These are phyloP conservation scores for Cyclophora punctaria DNA, from an alignment of 2,888 invertebrate species.

Conservation along the genomic window DNA sequence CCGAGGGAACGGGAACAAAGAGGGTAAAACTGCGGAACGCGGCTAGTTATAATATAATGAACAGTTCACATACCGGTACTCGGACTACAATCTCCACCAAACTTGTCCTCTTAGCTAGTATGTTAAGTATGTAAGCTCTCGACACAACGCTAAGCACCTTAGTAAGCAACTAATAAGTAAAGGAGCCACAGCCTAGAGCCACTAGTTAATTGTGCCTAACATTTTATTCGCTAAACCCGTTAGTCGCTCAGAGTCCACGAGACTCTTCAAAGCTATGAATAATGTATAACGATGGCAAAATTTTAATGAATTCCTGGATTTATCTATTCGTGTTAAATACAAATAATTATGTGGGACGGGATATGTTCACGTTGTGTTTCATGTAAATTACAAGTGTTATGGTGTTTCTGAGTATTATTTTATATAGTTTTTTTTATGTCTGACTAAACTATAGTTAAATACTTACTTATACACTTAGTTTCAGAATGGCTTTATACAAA, in stretches of 20 bases:
- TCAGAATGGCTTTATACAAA: no score
- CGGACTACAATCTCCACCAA: no score
- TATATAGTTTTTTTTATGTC: no score
- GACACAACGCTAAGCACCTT: neutral
- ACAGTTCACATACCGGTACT: no score
- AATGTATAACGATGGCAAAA: conserved; percentile 30
- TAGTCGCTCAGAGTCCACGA: conserved; percentile 24
- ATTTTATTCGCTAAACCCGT: conserved; percentile 30
- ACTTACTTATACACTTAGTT: no score
- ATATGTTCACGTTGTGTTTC: neutral
- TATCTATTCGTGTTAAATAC: conserved; percentile 32
- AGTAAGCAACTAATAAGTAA: conserved; percentile 1
- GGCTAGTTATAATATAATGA: no score
- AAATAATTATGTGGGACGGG: conserved; percentile 24
- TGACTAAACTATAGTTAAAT: no score
- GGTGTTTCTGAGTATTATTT: no score
- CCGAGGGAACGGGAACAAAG: no score
- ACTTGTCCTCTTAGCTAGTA: neutral
- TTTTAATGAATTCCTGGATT: conserved; percentile 37
- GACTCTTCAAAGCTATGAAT: conserved; percentile 29
- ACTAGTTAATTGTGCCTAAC: conserved; percentile 26
- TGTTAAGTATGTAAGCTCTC: neutral
- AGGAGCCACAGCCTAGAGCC: neutral
- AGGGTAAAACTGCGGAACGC: no score
- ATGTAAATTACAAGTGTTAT: neutral